Evolutionary conservation across 2,888 invertebrate species (phyloP).

Genomic region (Drosophila stalkeri): DNA sequence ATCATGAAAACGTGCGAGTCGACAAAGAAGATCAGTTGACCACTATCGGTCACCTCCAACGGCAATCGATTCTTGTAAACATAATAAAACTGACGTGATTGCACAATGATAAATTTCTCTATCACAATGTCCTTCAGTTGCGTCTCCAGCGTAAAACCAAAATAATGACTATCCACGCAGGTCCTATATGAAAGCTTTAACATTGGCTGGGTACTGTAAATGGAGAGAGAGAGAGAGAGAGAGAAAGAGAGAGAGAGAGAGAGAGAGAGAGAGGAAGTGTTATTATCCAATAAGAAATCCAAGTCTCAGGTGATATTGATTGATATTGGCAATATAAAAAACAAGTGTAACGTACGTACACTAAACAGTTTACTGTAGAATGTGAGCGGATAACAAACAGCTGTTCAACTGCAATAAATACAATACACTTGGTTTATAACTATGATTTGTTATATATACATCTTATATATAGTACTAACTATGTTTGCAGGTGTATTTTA

Average conservation of each 20-base stretch:
- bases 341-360: background rate
- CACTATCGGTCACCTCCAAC: constrained; percentile 50
- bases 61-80: constrained; percentile 75
- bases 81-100: constrained; percentile 78
- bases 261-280: too few species aligned
- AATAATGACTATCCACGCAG: constrained; percentile 80
- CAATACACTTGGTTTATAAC: background rate
- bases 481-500: background rate
- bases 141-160: constrained; percentile 80
- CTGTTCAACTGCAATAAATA: background rate
- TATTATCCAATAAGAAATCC: background rate
- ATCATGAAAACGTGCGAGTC: constrained; percentile 81
- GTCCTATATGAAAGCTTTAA: constrained; percentile 74
- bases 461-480: background rate
- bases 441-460: background rate
- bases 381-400: background rate
- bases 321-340: background rate
- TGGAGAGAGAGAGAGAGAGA: background rate
- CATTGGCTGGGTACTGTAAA: constrained; percentile 63
- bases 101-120: constrained; percentile 82
- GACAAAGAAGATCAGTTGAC: constrained; percentile 72
- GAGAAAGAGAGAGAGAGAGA: too few species aligned
- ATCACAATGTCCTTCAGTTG: constrained; percentile 64
- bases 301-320: background rate
- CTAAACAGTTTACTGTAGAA: background rate